These are phyloP conservation scores for Phalera bucephala DNA, from an alignment of 2,888 invertebrate species.

Conservation along the genomic window DNA sequence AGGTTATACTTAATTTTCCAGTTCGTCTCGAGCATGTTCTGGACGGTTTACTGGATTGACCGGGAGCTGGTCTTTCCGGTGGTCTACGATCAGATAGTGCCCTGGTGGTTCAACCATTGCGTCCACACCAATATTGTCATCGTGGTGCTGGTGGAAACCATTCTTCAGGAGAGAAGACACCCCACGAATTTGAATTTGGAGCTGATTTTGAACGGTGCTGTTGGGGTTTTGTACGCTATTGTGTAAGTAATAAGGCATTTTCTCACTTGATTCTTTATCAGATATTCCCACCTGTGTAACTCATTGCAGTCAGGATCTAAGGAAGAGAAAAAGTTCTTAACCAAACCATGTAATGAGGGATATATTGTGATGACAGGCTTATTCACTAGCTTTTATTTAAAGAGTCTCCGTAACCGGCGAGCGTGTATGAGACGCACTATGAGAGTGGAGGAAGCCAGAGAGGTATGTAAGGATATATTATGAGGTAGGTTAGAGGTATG, in stretches of 20 bases:
- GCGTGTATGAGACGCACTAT: too few species aligned
- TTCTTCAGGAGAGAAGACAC: constrained; percentile 57
- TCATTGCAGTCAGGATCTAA: too few species aligned
- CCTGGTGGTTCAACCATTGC: constrained; percentile 84
- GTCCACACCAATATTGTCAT: constrained; percentile 81
- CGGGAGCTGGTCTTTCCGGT: constrained; percentile 82
- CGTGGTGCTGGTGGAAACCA: constrained; percentile 70
- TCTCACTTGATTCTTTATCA: constrained; percentile 4
- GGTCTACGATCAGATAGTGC: constrained; percentile 75
- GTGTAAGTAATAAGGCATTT: constrained; percentile 53
- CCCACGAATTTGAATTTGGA: constrained; percentile 54
- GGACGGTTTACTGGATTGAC: constrained; percentile 78
- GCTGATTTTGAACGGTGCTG: constrained; percentile 34
- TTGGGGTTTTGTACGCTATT: constrained; percentile 55
- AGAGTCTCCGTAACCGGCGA: too few species aligned
- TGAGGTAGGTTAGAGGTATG: too few species aligned
- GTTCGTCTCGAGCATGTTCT: constrained; percentile 80
- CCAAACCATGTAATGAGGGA: too few species aligned
- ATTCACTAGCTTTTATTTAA: too few species aligned
- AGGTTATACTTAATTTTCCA: too few species aligned
- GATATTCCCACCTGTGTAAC: too few species aligned
- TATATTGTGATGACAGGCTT: too few species aligned
- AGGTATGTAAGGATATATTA: too few species aligned
- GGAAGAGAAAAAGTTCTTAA: too few species aligned
- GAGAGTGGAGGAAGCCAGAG: too few species aligned